Conservation (phyloP, 1,140 invertebrate species). For the Bilobella aurantiaca region DNA sequence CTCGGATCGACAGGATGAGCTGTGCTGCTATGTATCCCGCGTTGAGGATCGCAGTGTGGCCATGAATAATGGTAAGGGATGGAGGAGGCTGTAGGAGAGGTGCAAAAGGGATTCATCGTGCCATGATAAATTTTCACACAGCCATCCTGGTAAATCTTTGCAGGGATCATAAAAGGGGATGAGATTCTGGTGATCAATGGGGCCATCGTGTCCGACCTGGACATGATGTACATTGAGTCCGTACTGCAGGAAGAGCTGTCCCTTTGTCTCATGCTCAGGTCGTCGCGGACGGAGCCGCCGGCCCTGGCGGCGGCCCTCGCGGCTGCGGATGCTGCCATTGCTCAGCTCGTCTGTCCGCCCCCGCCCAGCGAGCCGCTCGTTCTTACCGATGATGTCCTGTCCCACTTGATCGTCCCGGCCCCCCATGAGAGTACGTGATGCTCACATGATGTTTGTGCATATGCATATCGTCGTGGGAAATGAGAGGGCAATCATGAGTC, state of each 20-base stretch:
- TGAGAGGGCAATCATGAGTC: no score
- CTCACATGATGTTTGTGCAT: no score
- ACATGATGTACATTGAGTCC: conserved; percentile 95
- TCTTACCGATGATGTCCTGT: conserved; percentile 91
- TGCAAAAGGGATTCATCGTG: no score
- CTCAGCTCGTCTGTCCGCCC: conserved; percentile 87
- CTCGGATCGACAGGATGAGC: conserved; percentile 85
- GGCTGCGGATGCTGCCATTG: conserved; percentile 83
- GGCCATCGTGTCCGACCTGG: conserved; percentile 89
- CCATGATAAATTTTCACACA: no score
- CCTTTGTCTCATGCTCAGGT: conserved; percentile 95
- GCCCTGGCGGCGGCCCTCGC: conserved; percentile 61
- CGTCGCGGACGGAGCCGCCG: conserved; percentile 85
- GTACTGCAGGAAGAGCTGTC: conserved; percentile 68
- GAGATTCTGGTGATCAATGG: conserved; percentile 98
- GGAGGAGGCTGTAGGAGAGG: no score
- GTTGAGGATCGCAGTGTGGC: conserved; percentile 90
- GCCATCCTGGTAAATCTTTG: no score
- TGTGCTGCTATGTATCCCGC: conserved; percentile 90
- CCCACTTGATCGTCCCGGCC: conserved; percentile 86
- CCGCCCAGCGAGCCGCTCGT: conserved; percentile 76
- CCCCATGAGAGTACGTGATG: conserved; percentile 71
- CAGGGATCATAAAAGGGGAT: conserved; percentile 91
- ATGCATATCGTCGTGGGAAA: no score
- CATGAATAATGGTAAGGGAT: conserved; percentile 81